phyloP scores from a whole-genome alignment of 2,888 invertebrate genomes.

The Candidula unifasciata region DNA sequence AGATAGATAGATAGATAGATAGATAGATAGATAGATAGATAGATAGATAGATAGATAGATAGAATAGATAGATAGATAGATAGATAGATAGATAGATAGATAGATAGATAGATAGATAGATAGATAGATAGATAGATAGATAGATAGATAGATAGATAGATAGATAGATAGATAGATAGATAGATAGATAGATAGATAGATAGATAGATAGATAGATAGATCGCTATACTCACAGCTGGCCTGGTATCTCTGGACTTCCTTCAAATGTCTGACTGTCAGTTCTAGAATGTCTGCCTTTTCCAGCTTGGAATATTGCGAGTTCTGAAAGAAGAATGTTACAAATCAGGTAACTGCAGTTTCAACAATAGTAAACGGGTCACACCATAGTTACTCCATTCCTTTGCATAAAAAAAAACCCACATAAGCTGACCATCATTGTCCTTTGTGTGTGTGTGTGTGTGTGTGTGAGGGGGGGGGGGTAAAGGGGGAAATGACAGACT shows the following conservation, averaged over 20 bases:
- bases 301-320: slow-evolving; percentile 93
- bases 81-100: slow-evolving; percentile 10
- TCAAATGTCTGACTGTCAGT: slow-evolving; percentile 96
- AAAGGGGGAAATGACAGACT: background rate
- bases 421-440: no score
- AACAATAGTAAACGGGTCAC: no score
- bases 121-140: background rate
- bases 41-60: background rate
- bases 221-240: slow-evolving; percentile 30
- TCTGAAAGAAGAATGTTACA: slow-evolving; percentile 83
- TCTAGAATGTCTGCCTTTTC: slow-evolving; percentile 98
- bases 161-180: background rate
- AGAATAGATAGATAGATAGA: no score
- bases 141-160: background rate
- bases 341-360: no score
- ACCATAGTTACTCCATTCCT: no score
- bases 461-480: no score
- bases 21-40: background rate
- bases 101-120: no score
- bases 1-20: background rate
- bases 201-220: background rate
- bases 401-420: no score
- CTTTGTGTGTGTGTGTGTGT: no score
- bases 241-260: slow-evolving; percentile 90
- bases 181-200: background rate